These are phyloP conservation scores for Oligia latruncula DNA, from an alignment of 2,888 invertebrate genomes.

Conservation along the genomic window DNA sequence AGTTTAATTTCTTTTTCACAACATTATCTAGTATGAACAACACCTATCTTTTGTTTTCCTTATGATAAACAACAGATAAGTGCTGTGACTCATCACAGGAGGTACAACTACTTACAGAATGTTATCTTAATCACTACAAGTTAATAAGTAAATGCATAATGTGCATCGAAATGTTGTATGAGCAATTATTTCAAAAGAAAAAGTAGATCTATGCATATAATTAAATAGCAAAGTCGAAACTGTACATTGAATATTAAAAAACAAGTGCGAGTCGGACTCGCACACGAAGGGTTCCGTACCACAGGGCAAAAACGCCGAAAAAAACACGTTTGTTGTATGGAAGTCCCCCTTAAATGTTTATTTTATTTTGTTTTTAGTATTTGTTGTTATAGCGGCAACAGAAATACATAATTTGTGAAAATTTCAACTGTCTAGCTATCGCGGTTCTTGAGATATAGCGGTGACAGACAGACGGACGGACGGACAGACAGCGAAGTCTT, in stretches of 20 bases:
- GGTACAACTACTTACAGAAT: conserved; percentile 30
- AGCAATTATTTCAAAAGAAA: conserved; percentile 8
- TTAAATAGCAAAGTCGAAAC: neutral
- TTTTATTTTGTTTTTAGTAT: too few relatives aligned
- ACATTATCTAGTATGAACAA: conserved; percentile 28
- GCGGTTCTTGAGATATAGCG: too few relatives aligned
- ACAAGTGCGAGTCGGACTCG: too few relatives aligned
- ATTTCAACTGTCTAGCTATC: too few relatives aligned
- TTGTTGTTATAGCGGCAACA: too few relatives aligned
- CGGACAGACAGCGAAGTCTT: too few relatives aligned
- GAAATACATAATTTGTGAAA: too few relatives aligned
- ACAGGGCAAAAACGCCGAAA: too few relatives aligned
- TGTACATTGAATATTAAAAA: neutral
- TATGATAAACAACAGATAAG: conserved; percentile 6
- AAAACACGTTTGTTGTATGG: too few relatives aligned
- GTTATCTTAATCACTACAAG: conserved; percentile 40
- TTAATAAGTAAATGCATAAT: conserved; percentile 21
- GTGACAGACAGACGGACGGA: too few relatives aligned
- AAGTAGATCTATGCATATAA: neutral
- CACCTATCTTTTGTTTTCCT: conserved; percentile 40
- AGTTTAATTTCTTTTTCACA: conserved; percentile 17
- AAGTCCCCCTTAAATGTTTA: too few relatives aligned
- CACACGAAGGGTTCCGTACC: too few relatives aligned
- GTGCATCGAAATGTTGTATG: neutral
- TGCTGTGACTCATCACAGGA: conserved; percentile 35